phyloP scores from a whole-genome alignment of 2,113 vertebrate genomes.

The Excalfactoria chinensis region DNA sequence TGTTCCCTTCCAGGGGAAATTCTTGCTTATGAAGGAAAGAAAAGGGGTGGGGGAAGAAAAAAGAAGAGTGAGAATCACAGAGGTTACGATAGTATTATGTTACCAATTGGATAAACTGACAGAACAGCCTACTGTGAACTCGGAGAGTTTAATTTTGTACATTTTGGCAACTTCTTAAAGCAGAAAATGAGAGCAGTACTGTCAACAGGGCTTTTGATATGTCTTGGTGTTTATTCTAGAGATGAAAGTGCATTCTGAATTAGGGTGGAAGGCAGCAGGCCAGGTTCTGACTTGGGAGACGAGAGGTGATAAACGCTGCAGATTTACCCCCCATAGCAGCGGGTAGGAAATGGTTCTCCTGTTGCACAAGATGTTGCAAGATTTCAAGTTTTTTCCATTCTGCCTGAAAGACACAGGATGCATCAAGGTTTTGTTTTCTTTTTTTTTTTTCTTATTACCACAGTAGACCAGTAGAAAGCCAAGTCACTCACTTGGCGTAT shows the following conservation, averaged over 20 bases:
- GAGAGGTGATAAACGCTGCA: constrained; percentile 58
- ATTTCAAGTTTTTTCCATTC: not conserved
- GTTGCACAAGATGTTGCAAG: constrained; percentile 10
- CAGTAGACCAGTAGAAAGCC: not conserved
- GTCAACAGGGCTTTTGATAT: constrained; percentile 71
- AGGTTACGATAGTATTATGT: constrained; percentile 65
- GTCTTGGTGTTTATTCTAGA: constrained; percentile 68
- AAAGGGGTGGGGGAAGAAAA: not conserved
- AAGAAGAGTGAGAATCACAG: constrained; percentile 11
- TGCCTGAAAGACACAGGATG: not conserved
- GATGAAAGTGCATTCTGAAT: constrained; percentile 74
- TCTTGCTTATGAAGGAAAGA: constrained; percentile 10
- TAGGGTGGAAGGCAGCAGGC: constrained; percentile 55
- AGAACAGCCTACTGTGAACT: constrained; percentile 67
- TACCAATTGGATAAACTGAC: constrained; percentile 74
- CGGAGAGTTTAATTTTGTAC: constrained; percentile 67
- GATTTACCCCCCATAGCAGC: not conserved
- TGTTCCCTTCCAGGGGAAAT: constrained; percentile 44
- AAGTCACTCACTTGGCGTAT: not conserved
- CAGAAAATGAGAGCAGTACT: constrained; percentile 64
- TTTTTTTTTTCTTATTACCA: not conserved
- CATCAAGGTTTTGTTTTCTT: not conserved
- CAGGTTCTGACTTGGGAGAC: constrained; percentile 43
- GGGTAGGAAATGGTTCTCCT: constrained; percentile 23
- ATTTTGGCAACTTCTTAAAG: constrained; percentile 76